Conservation (phyloP, 2,113 vertebrate species). For the Tympanuchus pallidicinctus region DNA sequence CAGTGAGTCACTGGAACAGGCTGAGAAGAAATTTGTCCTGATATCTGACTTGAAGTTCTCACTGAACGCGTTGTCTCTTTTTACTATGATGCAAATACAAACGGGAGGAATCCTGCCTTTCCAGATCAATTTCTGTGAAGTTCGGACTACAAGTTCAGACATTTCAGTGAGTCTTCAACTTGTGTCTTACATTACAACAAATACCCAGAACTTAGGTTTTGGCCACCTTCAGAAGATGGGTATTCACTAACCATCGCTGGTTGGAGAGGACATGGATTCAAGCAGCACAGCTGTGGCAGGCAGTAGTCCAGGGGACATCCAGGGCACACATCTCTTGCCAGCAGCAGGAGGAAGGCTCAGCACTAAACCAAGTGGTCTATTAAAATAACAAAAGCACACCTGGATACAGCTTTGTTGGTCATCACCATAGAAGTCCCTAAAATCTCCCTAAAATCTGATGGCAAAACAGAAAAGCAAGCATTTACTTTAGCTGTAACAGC, state of each 20-base stretch:
- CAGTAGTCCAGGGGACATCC: not conserved
- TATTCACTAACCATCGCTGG: not conserved
- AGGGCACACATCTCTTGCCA: not conserved
- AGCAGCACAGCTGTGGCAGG: not conserved
- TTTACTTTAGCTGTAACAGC: not conserved
- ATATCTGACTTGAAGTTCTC: not conserved
- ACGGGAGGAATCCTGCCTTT: not conserved
- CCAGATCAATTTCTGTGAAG: not conserved
- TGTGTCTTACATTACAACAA: not conserved
- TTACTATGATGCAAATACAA: not conserved
- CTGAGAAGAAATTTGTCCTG: no score
- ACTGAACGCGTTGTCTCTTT: not conserved
- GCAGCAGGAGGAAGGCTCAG: not conserved
- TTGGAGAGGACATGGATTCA: not conserved
- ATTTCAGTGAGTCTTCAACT: not conserved
- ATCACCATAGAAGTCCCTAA: not conserved
- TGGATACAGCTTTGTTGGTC: not conserved
- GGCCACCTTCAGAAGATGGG: rapidly evolving
- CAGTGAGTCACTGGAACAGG: no score
- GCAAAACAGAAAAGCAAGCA: not conserved
- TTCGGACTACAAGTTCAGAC: not conserved
- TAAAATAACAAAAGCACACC: not conserved
- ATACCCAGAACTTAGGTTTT: not conserved
- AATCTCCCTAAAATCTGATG: not conserved
- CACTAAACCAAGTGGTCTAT: not conserved